Evolutionary conservation across 1,140 invertebrate species (phyloP).

Genomic region (Meloidogyne exigua): DNA sequence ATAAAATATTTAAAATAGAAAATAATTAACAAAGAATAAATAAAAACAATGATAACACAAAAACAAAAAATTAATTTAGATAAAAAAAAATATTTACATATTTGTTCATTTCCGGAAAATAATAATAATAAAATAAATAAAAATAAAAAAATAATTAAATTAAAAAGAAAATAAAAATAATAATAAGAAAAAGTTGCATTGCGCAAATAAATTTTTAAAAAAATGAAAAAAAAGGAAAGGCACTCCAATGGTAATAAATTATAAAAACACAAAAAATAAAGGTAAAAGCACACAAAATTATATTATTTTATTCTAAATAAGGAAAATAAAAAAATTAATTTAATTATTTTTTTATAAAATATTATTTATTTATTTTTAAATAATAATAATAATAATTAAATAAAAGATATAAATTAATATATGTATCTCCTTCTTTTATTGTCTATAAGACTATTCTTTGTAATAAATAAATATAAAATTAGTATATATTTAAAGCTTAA

Average conservation of each 20-base stretch:
- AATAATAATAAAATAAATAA: constrained; percentile 15
- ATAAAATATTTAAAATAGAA: constrained; percentile 17
- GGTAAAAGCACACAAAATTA: neutral
- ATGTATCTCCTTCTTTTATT: too few species aligned
- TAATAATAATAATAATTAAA: too few species aligned
- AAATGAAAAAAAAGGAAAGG: neutral
- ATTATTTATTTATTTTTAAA: too few species aligned
- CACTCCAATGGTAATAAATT: neutral
- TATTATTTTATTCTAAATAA: neutral
- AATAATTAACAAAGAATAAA: constrained; percentile 6
- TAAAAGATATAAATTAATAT: too few species aligned
- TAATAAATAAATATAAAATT: too few species aligned
- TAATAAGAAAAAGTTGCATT: neutral
- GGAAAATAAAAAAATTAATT: neutral
- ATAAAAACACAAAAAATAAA: neutral
- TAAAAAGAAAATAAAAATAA: neutral
- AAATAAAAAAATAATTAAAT: neutral
- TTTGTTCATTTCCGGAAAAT: neutral
- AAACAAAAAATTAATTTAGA: neutral
- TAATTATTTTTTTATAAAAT: too few species aligned
- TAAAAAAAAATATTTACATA: neutral
- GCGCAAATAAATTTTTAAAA: neutral
- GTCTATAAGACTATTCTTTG: too few species aligned
- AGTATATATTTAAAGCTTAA: too few species aligned
- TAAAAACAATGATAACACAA: constrained; percentile 6